These are phyloP conservation scores for Eucera pruinosa DNA, from an alignment of 2,888 invertebrate genomes.

Conservation along the genomic window DNA sequence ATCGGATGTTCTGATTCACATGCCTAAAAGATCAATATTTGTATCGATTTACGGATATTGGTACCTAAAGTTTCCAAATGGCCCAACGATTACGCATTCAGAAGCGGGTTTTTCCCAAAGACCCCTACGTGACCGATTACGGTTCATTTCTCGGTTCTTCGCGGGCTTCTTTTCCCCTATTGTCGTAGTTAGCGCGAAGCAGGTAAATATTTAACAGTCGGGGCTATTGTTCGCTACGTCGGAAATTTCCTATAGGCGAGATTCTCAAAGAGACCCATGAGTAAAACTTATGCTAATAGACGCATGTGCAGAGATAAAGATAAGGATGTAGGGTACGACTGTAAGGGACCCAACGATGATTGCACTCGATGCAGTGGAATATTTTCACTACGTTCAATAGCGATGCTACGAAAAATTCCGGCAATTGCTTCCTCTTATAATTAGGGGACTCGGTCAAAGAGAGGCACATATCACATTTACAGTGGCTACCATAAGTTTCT, in stretches of 20 bases:
- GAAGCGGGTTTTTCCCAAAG: not conserved
- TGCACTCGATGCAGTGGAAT: not conserved
- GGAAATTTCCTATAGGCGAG: conserved; percentile 47
- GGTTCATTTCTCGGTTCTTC: conserved; percentile 10
- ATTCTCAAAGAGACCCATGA: not conserved
- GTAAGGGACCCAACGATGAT: not conserved
- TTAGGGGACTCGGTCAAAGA: too few species aligned
- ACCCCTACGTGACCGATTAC: not conserved
- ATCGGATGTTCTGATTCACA: too few species aligned
- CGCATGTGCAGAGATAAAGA: not conserved
- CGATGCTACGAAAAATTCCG: not conserved
- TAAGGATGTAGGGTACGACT: not conserved
- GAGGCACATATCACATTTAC: too few species aligned
- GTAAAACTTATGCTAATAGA: conserved; percentile 7
- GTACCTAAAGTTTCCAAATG: not conserved
- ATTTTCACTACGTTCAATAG: not conserved
- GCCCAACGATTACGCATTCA: not conserved
- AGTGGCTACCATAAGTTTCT: too few species aligned
- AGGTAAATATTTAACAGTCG: conserved; percentile 35
- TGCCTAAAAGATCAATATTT: too few species aligned
- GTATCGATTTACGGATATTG: too few species aligned
- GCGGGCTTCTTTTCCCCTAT: not conserved
- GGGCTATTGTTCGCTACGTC: not conserved
- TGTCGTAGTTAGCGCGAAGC: conserved; percentile 4
- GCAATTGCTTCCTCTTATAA: too few species aligned